These are phyloP conservation scores for Caenorhabditis virilis DNA, from an alignment of 2,888 invertebrate species.

Conservation along the genomic window DNA sequence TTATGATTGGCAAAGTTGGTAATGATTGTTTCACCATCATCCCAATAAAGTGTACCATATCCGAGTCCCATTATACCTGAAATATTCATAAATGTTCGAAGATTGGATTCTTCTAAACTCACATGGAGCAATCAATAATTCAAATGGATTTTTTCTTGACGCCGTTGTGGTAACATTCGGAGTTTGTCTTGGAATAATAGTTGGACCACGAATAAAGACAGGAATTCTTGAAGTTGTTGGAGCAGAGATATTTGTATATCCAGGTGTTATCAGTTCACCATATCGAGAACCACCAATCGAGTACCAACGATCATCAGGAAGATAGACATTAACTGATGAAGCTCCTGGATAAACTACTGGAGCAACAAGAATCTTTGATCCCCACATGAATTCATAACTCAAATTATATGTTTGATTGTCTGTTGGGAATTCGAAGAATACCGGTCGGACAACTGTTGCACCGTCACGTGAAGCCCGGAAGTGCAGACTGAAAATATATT, in stretches of 20 bases:
- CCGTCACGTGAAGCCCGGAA: constrained; percentile 50
- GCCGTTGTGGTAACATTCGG: constrained; percentile 56
- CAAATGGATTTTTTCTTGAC: constrained; percentile 75
- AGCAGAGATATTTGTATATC: constrained; percentile 47
- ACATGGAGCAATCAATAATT: constrained; percentile 74
- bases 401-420: constrained; percentile 52
- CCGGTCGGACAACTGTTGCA: constrained; percentile 57
- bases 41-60: constrained; percentile 58
- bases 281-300: constrained; percentile 52
- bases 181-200: constrained; percentile 73
- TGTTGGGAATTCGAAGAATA: constrained; percentile 57
- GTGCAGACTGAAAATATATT: constrained; percentile 59
- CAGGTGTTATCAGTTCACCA: constrained; percentile 32
- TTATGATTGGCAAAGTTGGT: constrained; percentile 24
- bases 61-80: constrained; percentile 22
- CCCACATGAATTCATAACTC: constrained; percentile 65
- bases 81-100: too few species aligned
- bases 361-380: constrained; percentile 50
- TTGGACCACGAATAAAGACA: constrained; percentile 70
- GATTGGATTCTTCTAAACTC: too few species aligned
- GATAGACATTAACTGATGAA: constrained; percentile 63
- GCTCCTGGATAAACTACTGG: constrained; percentile 46
- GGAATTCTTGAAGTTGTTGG: constrained; percentile 57
- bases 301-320: constrained; percentile 69
- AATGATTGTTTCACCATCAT: constrained; percentile 61